Conservation (phyloP, 2,888 invertebrate species). For the Troides oblongomaculatus region DNA sequence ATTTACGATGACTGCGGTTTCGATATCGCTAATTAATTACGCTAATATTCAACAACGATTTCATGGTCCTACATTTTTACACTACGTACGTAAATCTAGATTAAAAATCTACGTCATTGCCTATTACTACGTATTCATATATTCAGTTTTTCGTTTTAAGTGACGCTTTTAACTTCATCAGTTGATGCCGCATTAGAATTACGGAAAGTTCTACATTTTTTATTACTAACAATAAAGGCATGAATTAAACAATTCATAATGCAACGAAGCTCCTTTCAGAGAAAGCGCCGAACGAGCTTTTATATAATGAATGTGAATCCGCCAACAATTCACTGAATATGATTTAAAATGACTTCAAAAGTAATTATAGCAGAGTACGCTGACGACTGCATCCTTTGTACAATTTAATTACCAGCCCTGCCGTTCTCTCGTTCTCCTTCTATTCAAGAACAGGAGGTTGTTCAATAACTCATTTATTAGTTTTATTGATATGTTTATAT, state of each 20-base stretch:
- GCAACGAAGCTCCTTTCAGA: conserved; percentile 15
- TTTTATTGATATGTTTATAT: not conserved
- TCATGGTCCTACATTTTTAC: not conserved
- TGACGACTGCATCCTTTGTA: conserved; percentile 6
- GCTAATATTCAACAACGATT: not conserved
- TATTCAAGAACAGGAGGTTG: not conserved
- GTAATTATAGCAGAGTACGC: conserved; percentile 7
- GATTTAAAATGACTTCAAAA: conserved; percentile 9
- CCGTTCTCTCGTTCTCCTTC: not conserved
- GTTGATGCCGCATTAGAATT: not conserved
- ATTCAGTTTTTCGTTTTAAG: not conserved
- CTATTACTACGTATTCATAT: not conserved
- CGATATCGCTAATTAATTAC: not conserved
- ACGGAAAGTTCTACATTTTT: not conserved
- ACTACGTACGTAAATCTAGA: not conserved
- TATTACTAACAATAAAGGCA: not conserved
- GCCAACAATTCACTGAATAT: conserved; percentile 22
- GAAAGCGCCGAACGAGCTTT: conserved; percentile 8
- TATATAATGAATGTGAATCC: conserved; percentile 18
- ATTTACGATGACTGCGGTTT: conserved; percentile 3
- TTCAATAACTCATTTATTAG: not conserved
- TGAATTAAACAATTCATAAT: conserved; percentile 16
- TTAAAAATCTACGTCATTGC: not conserved
- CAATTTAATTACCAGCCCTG: not conserved
- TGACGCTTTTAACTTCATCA: not conserved